Conservation (phyloP, 2,888 invertebrate genomes). For the Margaritifera margaritifera region DNA sequence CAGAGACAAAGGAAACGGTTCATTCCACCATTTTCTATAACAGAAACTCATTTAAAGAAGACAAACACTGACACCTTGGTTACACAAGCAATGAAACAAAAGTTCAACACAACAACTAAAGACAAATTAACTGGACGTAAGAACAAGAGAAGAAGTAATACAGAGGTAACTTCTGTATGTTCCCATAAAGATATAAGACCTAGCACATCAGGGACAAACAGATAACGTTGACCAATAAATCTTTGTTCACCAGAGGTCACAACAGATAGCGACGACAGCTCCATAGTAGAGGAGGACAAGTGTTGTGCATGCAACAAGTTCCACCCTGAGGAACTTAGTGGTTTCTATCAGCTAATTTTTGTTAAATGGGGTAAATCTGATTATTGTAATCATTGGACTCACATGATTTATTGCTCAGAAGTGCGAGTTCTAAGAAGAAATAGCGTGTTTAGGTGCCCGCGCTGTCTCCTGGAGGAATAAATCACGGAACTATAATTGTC, state of each 20-base stretch:
- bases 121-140: too few relatives aligned
- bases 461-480: too few relatives aligned
- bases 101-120: too few relatives aligned
- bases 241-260: neutral
- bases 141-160: too few relatives aligned
- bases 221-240: constrained; percentile 2
- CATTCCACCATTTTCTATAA: constrained; percentile 14
- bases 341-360: constrained; percentile 1
- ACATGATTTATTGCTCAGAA: too few relatives aligned
- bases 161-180: too few relatives aligned
- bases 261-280: neutral
- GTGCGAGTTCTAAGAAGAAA: too few relatives aligned
- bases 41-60: constrained; percentile 14
- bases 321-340: constrained; percentile 4
- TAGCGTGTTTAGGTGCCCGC: too few relatives aligned
- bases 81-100: constrained; percentile 4
- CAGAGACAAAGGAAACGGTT: constrained; percentile 10
- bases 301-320: constrained; percentile 12
- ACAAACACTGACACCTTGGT: constrained; percentile 8
- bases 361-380: constrained; percentile 22
- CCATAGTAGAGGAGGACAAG: constrained; percentile 5
- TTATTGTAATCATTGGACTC: constrained; percentile 14
- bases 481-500: too few relatives aligned
- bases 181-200: neutral
- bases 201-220: constrained; percentile 3